Conservation (phyloP, 2,113 vertebrate species). For the Actenoides hombroni region DNA sequence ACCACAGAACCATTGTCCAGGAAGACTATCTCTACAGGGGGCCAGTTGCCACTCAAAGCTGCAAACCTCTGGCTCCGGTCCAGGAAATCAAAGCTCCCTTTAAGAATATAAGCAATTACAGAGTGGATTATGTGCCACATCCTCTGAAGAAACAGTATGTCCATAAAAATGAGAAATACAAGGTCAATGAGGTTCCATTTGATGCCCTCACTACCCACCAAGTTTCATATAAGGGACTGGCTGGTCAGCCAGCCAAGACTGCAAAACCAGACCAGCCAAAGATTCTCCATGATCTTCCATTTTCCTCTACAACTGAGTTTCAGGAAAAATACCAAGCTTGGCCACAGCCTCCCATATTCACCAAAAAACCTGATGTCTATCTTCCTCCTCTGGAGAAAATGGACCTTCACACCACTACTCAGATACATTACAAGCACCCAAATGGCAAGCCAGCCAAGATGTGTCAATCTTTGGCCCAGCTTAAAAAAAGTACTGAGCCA, state of each 20-base stretch:
- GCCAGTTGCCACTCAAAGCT: conserved; percentile 10
- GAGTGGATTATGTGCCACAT: conserved; percentile 62
- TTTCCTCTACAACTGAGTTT: conserved; percentile 50
- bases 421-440: conserved; percentile 37
- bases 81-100: conserved; percentile 27
- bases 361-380: neutral
- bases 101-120: conserved; percentile 72
- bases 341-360: conserved; percentile 14
- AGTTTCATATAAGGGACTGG: conserved; percentile 38
- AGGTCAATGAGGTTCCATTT: conserved; percentile 46
- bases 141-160: conserved; percentile 33
- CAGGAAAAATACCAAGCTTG: conserved; percentile 69
- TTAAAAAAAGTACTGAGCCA: neutral
- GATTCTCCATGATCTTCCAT: neutral
- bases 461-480: neutral
- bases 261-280: conserved; percentile 1
- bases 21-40: conserved; percentile 42
- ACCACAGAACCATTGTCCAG: conserved; percentile 28
- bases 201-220: conserved; percentile 65
- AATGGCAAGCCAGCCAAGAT: conserved; percentile 39
- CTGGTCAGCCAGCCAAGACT: neutral
- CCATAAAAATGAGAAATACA: conserved; percentile 8
- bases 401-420: conserved; percentile 58
- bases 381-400: conserved; percentile 51
- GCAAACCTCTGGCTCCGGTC: conserved; percentile 15